phyloP scores from a whole-genome alignment of 2,797 vertebrate genomes.

The Squalus acanthias region DNA sequence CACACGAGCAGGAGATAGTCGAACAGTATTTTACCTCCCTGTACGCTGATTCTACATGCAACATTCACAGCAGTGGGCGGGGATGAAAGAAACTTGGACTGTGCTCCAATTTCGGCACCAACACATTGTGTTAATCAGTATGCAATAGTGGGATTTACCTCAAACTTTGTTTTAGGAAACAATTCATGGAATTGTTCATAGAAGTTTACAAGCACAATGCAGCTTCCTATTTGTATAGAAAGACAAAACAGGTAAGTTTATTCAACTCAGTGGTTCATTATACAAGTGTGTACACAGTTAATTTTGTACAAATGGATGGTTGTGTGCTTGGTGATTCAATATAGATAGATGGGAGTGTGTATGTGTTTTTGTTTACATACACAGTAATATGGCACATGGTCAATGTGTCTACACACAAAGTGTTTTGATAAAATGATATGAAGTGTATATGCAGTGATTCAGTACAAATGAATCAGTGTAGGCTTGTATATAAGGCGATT shows the following conservation, averaged over 20 bases:
- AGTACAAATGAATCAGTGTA: neutral
- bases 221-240: slow-evolving; percentile 34
- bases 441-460: slow-evolving; percentile 15
- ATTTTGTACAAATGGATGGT: neutral
- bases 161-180: slow-evolving; percentile 32
- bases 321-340: neutral
- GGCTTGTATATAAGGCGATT: neutral
- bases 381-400: slow-evolving; percentile 25
- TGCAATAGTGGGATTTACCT: slow-evolving; percentile 20
- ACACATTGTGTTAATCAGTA: slow-evolving; percentile 27
- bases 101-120: slow-evolving; percentile 27
- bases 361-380: neutral
- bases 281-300: neutral
- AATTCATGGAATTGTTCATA: slow-evolving; percentile 36
- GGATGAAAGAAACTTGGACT: slow-evolving; percentile 8
- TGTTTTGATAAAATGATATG: neutral
- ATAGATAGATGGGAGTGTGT: neutral
- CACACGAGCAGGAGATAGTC: neutral
- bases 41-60: slow-evolving; percentile 16
- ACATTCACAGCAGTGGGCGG: slow-evolving; percentile 5
- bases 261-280: neutral
- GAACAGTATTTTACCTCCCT: neutral
- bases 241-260: slow-evolving; percentile 9
- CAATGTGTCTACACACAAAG: neutral
- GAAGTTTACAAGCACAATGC: slow-evolving; percentile 25